Evolutionary conservation across 1,140 invertebrate genomes (phyloP).

Genomic region (Pomacea maculata): DNA sequence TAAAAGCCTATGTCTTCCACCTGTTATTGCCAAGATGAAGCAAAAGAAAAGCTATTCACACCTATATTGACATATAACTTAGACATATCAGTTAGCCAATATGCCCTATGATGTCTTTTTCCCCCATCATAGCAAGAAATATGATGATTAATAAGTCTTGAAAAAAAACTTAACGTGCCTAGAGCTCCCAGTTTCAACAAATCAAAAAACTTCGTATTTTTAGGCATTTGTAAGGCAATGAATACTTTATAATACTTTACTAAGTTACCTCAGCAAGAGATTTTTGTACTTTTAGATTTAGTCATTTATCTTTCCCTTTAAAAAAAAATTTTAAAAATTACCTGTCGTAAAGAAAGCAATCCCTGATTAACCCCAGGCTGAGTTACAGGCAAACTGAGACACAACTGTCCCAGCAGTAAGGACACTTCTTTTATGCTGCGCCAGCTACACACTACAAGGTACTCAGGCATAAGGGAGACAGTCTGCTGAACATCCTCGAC

Average conservation of each 20-base stretch:
- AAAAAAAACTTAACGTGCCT: too few relatives aligned
- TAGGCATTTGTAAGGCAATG: too few relatives aligned
- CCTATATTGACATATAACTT: neutral
- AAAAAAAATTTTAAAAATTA: neutral
- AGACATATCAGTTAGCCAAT: constrained; percentile 4
- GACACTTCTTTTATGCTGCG: constrained; percentile 80
- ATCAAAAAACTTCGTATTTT: too few relatives aligned
- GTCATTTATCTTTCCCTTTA: too few relatives aligned
- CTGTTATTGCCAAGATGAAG: constrained; percentile 34
- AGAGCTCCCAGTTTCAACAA: too few relatives aligned
- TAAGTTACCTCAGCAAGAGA: too few relatives aligned
- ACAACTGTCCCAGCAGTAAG: constrained; percentile 71
- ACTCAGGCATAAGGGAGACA: constrained; percentile 62
- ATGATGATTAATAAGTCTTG: too few relatives aligned
- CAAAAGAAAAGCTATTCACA: too few relatives aligned
- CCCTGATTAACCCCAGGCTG: neutral
- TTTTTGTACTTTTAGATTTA: too few relatives aligned
- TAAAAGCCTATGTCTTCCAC: constrained; percentile 56
- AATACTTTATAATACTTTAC: too few relatives aligned
- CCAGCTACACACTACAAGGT: constrained; percentile 88
- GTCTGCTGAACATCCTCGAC: constrained; percentile 45
- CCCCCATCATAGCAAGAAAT: too few relatives aligned
- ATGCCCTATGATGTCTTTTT: neutral
- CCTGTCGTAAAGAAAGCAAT: constrained; percentile 1
- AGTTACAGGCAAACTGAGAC: constrained; percentile 39